Base-by-base conservation (phyloP, 2,113 vertebrate species). In the Lota lota region DNA sequence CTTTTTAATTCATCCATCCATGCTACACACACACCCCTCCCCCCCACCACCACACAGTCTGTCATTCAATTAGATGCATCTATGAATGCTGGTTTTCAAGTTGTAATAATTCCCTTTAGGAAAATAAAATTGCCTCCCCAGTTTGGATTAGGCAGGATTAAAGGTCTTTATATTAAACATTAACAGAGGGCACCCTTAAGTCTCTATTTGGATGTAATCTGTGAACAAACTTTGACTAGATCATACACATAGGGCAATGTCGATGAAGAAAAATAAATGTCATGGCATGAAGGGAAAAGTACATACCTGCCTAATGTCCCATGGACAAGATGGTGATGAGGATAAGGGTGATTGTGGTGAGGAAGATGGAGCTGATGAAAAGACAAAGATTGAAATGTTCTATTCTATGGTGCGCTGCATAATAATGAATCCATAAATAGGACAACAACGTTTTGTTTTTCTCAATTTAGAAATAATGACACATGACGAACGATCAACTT, bases 311-410 rank as follows among this genome's bases (percentile, higher is more conserved):
- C 7, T 33, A 33, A 4, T 33, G 28, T 33, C 28, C 28, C 28
- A 33, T 33, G 28, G 28, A 33, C 63, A 73, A 56, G 66, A 82
- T 65, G 79, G 33, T 69, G 70, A 68, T 54, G 73, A 77, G 84
- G 79, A 76, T 78, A 77, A 70, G 74, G 79, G 70, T 68, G 69
- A 77, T 64, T 66, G 72, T 22, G 71, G 68, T 75, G 77, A 64
- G 28, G 28, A 33, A 33, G 28, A 33, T 33, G 28, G 4, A 33
- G 4, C 28, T 59, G 84, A 75, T 77, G 78, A 80, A 59, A 76
- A 36, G 73, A 82, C 22, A 69, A 73, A 69, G 68, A 76, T 73
- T 77, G 64, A 70, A 58, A 80, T n/a, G 68, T 33, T 33, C 28
- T 51, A 64, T 68, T 73, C 58, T 64, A 17, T 68, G 74, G 64